A percentile compares a stretch with the other conserved stretches of the same genome.
These are phyloP conservation scores for Acanthornis magna DNA, from an alignment of 2,797 vertebrate species.

Conservation along the genomic window DNA sequence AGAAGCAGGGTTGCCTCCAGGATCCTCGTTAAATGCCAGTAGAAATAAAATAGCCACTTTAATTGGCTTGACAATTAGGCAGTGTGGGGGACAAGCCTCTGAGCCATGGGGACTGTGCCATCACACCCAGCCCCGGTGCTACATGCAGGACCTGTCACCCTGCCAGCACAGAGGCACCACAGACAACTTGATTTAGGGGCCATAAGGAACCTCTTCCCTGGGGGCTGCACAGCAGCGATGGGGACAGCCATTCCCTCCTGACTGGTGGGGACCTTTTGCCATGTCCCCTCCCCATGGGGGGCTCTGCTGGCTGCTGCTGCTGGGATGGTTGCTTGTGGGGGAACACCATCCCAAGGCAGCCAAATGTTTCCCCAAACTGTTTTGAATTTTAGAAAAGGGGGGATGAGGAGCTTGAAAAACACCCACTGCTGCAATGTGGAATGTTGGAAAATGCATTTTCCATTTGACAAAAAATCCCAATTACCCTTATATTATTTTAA, in stretches of 20 bases:
- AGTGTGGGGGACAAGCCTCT: not conserved
- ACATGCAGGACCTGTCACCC: not conserved
- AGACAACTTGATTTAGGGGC: not conserved
- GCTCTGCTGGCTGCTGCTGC: not conserved
- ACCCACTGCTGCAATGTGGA: not conserved
- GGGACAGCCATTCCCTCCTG: not conserved
- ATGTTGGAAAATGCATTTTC: not conserved
- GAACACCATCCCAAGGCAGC: not conserved
- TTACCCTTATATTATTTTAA: not conserved
- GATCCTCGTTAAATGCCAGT: not conserved
- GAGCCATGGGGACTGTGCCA: not conserved
- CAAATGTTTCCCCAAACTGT: not conserved
- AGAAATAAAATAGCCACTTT: not conserved
- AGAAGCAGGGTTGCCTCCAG: not conserved
- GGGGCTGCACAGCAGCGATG: not conserved
- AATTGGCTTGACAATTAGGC: not conserved
- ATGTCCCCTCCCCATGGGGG: accelerated
- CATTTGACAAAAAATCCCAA: not conserved
- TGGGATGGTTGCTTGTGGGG: not conserved
- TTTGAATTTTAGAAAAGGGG: not conserved
- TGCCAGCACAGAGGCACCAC: not conserved
- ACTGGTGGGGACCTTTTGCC: not conserved
- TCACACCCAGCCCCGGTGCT: not conserved
- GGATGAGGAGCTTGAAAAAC: not conserved
- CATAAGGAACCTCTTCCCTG: not conserved